phyloP scores from a whole-genome alignment of 2,113 vertebrate genomes.

The Cheirogaleus medius region DNA sequence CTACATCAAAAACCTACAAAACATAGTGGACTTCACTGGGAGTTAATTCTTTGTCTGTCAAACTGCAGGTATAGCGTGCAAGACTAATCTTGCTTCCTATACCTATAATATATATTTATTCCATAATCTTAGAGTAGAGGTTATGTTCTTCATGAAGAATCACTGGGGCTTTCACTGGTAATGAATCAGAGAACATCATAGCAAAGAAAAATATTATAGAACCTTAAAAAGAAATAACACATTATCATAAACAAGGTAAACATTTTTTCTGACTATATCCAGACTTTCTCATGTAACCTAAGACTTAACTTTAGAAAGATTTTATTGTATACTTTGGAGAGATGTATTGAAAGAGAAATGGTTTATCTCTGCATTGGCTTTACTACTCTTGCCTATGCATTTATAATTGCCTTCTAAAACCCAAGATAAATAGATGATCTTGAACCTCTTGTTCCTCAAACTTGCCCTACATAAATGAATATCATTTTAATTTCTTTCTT shows the following conservation, averaged over 20 bases:
- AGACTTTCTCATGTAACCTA: background rate
- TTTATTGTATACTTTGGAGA: background rate
- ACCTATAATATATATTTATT: background rate
- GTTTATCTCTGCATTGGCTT: background rate
- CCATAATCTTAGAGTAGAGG: background rate
- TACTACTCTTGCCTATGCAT: background rate
- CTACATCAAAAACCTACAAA: background rate
- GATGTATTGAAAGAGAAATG: background rate
- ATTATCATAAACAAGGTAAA: background rate
- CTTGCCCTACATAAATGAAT: background rate
- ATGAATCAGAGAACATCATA: background rate
- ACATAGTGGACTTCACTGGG: background rate
- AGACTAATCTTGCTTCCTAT: background rate
- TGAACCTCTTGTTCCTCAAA: background rate
- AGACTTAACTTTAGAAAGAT: background rate
- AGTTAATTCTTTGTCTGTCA: background rate
- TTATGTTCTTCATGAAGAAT: background rate
- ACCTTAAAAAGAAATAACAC: background rate
- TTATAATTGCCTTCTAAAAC: background rate
- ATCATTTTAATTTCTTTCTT: background rate
- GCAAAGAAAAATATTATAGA: background rate
- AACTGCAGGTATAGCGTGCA: background rate
- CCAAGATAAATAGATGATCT: background rate
- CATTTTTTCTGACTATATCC: background rate
- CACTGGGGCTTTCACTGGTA: background rate